phyloP scores from a whole-genome alignment of 2,888 invertebrate genomes.

The Corbicula japonica region DNA sequence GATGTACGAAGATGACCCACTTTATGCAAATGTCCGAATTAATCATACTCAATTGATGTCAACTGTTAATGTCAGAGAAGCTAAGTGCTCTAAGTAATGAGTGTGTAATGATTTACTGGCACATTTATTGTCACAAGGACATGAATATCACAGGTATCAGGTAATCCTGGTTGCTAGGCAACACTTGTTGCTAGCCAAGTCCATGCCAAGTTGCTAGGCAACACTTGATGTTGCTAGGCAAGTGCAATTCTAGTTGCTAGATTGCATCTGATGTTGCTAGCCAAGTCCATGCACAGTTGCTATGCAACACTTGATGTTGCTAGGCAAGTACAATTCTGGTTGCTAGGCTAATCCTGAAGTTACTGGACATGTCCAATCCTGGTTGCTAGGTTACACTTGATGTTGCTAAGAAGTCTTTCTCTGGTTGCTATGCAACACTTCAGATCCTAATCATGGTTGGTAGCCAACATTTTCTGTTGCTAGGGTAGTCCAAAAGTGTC shows the following conservation, averaged over 20 bases:
- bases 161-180: constrained; percentile 32
- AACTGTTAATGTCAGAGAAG: background rate
- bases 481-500: no score
- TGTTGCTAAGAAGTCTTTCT: constrained; percentile 26
- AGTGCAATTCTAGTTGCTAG: constrained; percentile 32
- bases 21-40: background rate
- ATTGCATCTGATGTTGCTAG: background rate
- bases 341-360: background rate
- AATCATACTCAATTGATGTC: background rate
- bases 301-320: constrained; percentile 21
- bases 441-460: background rate
- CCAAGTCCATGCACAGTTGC: background rate
- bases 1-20: background rate
- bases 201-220: background rate
- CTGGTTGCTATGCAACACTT: background rate
- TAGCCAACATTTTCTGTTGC: no score
- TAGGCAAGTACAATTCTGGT: constrained; percentile 22
- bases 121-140: constrained; percentile 46
- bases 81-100: background rate
- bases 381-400: background rate
- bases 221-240: constrained; percentile 20
- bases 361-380: background rate
- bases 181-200: background rate
- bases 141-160: constrained; percentile 43
- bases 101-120: constrained; percentile 30